phyloP scores from a whole-genome alignment of 2,888 invertebrate species.

The Gymnosoma rotundatum region DNA sequence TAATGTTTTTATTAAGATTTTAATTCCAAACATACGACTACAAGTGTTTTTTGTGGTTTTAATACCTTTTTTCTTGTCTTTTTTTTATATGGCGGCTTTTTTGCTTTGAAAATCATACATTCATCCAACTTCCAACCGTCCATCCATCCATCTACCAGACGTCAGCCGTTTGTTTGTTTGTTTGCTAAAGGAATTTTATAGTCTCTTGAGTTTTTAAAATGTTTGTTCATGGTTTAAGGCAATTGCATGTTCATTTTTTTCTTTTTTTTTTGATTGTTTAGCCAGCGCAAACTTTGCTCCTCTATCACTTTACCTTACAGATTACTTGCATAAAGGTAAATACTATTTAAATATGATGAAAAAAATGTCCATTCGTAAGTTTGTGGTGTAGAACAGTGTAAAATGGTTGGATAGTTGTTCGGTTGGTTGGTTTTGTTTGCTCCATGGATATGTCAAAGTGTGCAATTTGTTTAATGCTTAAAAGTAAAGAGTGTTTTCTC shows the following conservation, averaged over 20 bases:
- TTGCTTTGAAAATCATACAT: conserved; percentile 67
- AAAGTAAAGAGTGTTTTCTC: not conserved
- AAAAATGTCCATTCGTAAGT: conserved; percentile 18
- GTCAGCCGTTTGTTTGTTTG: conserved; percentile 65
- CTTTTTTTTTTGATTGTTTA: conserved; percentile 59
- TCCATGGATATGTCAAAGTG: conserved; percentile 63
- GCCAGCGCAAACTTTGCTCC: conserved; percentile 21
- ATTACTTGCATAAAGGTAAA: not conserved
- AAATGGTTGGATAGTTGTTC: conserved; percentile 16
- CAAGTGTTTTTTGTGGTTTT: conserved; percentile 40
- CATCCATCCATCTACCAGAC: conserved; percentile 67
- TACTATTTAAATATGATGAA: conserved; percentile 1
- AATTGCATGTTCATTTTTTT: conserved; percentile 68
- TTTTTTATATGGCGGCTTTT: conserved; percentile 63
- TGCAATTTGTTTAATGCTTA: conserved; percentile 51
- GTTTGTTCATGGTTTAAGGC: conserved; percentile 68
- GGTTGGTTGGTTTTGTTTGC: conserved; percentile 20
- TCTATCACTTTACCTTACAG: not conserved
- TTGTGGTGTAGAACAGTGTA: conserved; percentile 2
- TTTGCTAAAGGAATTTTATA: conserved; percentile 67
- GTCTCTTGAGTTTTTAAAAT: conserved; percentile 69
- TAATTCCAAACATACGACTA: not conserved
- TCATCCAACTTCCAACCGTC: conserved; percentile 45
- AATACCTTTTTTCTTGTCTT: not conserved
- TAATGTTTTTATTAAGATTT: conserved; percentile 40